A percentile compares a stretch with the other conserved stretches of the same genome.
Conservation (phyloP, 2,888 invertebrate species). For the Lasioglossum marginatum region DNA sequence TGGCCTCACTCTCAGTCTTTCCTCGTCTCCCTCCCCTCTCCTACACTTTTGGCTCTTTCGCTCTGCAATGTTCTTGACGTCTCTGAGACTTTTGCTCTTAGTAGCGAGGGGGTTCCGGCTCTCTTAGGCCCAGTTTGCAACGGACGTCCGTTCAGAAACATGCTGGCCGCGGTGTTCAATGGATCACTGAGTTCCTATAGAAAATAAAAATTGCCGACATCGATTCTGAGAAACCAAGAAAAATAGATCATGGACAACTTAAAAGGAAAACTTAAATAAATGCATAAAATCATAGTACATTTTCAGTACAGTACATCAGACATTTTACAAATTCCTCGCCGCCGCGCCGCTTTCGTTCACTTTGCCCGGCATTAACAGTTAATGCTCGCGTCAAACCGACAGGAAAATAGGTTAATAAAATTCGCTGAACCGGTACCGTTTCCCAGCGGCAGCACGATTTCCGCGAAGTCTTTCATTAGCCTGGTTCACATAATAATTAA, state of each 20-base stretch:
- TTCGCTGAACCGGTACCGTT: neutral
- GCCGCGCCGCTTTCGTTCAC: neutral
- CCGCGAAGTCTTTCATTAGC: neutral
- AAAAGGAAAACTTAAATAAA: too few relatives aligned
- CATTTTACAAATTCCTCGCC: neutral
- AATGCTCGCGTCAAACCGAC: neutral
- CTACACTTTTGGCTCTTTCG: neutral
- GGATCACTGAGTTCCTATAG: neutral
- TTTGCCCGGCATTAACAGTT: neutral
- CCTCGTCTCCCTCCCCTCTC: neutral
- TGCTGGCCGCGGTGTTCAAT: neutral
- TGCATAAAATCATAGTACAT: too few relatives aligned
- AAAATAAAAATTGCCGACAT: too few relatives aligned
- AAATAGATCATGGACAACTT: too few relatives aligned
- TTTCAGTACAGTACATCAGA: neutral
- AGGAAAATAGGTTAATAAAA: slow-evolving; percentile 6
- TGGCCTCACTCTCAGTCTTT: neutral
- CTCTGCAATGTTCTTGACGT: slow-evolving; percentile 48
- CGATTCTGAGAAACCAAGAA: too few relatives aligned
- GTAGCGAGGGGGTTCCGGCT: slow-evolving; percentile 20
- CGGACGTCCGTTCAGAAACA: slow-evolving; percentile 30
- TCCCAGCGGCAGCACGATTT: slow-evolving; percentile 4
- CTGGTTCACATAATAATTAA: neutral
- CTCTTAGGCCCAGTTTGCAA: slow-evolving; percentile 35
- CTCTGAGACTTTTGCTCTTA: slow-evolving; percentile 30